Conservation (phyloP, 1,140 invertebrate genomes). For the Drosophila pallidifrons region DNA sequence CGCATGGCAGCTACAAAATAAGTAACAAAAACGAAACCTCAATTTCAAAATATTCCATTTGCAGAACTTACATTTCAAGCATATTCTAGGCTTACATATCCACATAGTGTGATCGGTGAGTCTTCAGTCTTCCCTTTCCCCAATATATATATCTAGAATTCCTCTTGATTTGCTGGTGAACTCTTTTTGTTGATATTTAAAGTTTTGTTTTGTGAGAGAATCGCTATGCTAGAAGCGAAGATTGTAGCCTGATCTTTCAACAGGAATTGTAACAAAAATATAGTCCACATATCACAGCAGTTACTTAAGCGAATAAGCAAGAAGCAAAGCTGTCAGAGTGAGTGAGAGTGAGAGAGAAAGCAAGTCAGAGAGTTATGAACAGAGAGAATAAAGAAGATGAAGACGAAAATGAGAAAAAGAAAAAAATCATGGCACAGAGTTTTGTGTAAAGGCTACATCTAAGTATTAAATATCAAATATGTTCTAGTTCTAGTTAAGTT, state of each 20-base stretch:
- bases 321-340: constrained; percentile 28
- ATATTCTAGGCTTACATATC: constrained; percentile 13
- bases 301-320: constrained; percentile 55
- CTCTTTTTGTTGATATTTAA: neutral
- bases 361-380: constrained; percentile 7
- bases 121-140: neutral
- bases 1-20: constrained; percentile 50
- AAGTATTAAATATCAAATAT: constrained; percentile 83
- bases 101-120: constrained; percentile 11
- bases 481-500: constrained; percentile 64
- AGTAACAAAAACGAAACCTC: constrained; percentile 36
- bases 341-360: constrained; percentile 22
- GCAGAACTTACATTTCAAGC: constrained; percentile 34
- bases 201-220: no score
- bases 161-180: neutral
- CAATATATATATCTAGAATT: neutral
- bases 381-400: neutral
- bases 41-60: constrained; percentile 69
- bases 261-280: constrained; percentile 25
- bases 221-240: no score
- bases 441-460: constrained; percentile 70
- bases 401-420: neutral
- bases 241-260: neutral
- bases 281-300: constrained; percentile 48
- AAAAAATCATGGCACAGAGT: constrained; percentile 23